A percentile compares a stretch with the other conserved stretches of the same genome.
Conservation (phyloP, 2,113 vertebrate genomes). For the Mesocricetus auratus region DNA sequence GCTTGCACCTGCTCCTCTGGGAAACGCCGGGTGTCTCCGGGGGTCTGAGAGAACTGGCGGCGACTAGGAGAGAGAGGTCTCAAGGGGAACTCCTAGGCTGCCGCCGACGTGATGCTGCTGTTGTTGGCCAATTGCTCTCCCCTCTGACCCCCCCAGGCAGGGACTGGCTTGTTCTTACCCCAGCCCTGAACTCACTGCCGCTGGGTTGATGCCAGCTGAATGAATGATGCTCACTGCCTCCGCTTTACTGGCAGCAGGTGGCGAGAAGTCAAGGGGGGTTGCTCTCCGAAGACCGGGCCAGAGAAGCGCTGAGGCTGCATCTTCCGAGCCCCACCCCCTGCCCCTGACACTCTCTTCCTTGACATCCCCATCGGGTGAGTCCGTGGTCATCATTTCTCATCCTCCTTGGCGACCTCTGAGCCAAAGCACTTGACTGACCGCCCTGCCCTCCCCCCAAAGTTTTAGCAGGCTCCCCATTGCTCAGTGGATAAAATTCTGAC, state of each 20-base stretch:
- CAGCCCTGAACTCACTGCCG: not conserved
- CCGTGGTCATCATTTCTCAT: not conserved
- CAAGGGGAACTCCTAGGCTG: not conserved
- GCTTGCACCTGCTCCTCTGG: not conserved
- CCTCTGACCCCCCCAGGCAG: not conserved
- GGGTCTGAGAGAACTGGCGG: not conserved
- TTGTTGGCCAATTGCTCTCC: too few species aligned
- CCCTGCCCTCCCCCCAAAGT: not conserved
- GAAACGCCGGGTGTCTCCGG: not conserved
- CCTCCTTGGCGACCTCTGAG: not conserved
- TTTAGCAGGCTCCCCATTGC: not conserved
- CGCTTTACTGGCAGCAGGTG: not conserved
- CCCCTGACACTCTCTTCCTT: not conserved
- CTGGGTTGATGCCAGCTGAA: not conserved
- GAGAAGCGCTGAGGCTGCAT: not conserved
- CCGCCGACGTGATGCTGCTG: fast-evolving
- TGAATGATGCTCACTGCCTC: not conserved
- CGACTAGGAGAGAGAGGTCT: not conserved
- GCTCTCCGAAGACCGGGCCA: not conserved
- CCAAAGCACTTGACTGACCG: not conserved
- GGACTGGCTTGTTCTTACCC: not conserved
- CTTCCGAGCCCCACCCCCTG: not conserved
- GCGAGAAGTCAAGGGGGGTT: not conserved
- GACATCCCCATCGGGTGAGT: too few species aligned
- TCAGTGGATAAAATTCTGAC: not conserved